Percentiles rank a stretch among this genome's conserved stretches.
These are phyloP conservation scores for Prosapia bicincta DNA, from an alignment of 2,888 invertebrate species.

Conservation along the genomic window DNA sequence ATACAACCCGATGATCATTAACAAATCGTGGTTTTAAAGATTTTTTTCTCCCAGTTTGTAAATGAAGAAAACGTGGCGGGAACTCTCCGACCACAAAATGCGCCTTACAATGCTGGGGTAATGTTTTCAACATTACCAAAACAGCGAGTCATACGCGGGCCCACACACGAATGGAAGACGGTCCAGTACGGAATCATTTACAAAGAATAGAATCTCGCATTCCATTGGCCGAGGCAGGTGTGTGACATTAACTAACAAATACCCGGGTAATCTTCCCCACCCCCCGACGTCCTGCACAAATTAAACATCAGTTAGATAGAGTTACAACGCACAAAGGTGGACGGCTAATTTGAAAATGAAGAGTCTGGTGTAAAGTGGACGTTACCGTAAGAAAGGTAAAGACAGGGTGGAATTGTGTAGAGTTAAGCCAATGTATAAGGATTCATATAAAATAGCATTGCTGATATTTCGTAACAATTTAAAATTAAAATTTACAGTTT, in stretches of 20 bases:
- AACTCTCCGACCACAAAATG: conserved; percentile 14
- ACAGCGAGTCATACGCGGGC: conserved; percentile 23
- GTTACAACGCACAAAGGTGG: not conserved
- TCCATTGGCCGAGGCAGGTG: conserved; percentile 4
- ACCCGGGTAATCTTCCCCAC: conserved; percentile 10
- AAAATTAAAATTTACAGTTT: too few species aligned
- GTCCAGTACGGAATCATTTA: not conserved
- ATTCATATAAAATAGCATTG: too few species aligned
- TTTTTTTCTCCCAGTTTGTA: not conserved
- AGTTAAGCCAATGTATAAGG: too few species aligned
- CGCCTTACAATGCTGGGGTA: conserved; percentile 15
- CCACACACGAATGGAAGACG: conserved; percentile 17
- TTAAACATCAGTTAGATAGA: conserved; percentile 25
- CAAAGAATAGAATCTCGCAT: conserved; percentile 20
- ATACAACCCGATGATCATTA: not conserved
- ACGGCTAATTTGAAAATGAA: not conserved
- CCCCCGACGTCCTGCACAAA: conserved; percentile 17
- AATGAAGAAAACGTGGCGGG: conserved; percentile 24
- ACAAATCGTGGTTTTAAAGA: not conserved
- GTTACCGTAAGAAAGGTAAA: too few species aligned
- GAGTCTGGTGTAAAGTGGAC: too few species aligned
- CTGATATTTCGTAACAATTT: too few species aligned
- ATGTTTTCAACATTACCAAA: conserved; percentile 25
- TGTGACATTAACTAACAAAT: conserved; percentile 16
- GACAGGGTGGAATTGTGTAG: too few species aligned